These are phyloP conservation scores for Salticus scenicus DNA, from an alignment of 2,888 invertebrate genomes.

Conservation along the genomic window DNA sequence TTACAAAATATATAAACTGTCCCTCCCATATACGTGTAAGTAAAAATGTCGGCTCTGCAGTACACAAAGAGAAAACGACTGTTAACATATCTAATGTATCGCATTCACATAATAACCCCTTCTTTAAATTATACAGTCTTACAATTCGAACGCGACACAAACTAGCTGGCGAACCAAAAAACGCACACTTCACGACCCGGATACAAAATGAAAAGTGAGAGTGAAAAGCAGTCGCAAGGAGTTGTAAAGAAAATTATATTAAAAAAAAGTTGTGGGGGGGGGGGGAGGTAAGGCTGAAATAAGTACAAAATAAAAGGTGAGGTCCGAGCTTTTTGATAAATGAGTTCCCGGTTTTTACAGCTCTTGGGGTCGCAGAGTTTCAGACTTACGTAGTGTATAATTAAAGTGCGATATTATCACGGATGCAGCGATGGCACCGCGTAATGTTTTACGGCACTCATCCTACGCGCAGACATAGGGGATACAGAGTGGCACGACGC, in stretches of 20 bases:
- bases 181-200: constrained; percentile 38
- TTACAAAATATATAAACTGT: neutral
- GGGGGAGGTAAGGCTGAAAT: constrained; percentile 6
- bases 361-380: constrained; percentile 27
- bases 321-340: constrained; percentile 55
- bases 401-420: constrained; percentile 70
- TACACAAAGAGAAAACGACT: too few species aligned
- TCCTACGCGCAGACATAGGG: constrained; percentile 52
- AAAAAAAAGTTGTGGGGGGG: neutral
- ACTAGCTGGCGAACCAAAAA: neutral
- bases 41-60: neutral
- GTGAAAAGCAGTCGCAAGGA: constrained; percentile 8
- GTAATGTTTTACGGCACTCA: constrained; percentile 46
- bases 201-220: constrained; percentile 24
- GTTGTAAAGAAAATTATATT: neutral
- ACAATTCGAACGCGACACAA: constrained; percentile 15
- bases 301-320: constrained; percentile 47
- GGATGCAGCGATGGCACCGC: constrained; percentile 39
- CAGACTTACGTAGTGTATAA: constrained; percentile 59
- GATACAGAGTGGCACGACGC: constrained; percentile 22
- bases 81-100: neutral
- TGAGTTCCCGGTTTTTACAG: constrained; percentile 38
- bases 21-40: neutral
- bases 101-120: neutral
- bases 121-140: constrained; percentile 7